phyloP scores from a whole-genome alignment of 2,888 invertebrate genomes.

The Protodeltote pygarga region DNA sequence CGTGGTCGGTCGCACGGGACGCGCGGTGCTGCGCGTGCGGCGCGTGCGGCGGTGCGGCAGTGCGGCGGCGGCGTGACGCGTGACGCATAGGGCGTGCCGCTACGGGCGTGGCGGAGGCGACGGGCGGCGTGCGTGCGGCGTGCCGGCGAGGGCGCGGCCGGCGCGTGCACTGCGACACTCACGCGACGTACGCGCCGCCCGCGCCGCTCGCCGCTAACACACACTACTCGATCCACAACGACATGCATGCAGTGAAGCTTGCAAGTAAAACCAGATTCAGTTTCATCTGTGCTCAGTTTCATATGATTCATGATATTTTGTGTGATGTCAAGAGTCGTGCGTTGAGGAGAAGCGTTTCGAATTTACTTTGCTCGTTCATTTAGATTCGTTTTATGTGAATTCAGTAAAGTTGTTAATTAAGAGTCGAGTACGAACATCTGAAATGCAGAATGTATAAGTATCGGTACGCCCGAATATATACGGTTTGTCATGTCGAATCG shows the following conservation, averaged over 20 bases:
- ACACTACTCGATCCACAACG: slow-evolving; percentile 83
- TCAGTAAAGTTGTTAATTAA: slow-evolving; percentile 78
- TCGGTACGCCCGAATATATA: slow-evolving; percentile 67
- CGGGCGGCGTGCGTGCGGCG: slow-evolving; percentile 48
- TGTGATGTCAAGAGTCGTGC: slow-evolving; percentile 87
- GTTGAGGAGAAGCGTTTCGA: slow-evolving; percentile 87
- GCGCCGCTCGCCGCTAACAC: slow-evolving; percentile 65
- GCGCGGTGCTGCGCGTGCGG: slow-evolving; percentile 55
- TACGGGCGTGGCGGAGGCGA: slow-evolving; percentile 57
- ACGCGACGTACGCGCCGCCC: slow-evolving; percentile 54
- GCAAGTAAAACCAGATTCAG: slow-evolving; percentile 86
- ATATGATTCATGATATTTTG: slow-evolving; percentile 85
- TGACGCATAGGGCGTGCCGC: slow-evolving; percentile 58
- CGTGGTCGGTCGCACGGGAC: slow-evolving; percentile 57
- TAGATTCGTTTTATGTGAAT: slow-evolving; percentile 78
- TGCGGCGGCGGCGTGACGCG: slow-evolving; percentile 59
- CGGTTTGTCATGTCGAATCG: slow-evolving; percentile 70
- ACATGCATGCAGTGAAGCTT: slow-evolving; percentile 87
- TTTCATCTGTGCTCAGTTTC: slow-evolving; percentile 86
- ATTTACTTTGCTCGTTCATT: slow-evolving; percentile 83
- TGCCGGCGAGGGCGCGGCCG: slow-evolving; percentile 49
- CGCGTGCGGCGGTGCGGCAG: slow-evolving; percentile 57
- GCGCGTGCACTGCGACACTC: slow-evolving; percentile 32
- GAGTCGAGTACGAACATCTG: slow-evolving; percentile 83
- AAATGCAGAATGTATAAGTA: slow-evolving; percentile 83